Percentiles rank a stretch among this genome's conserved stretches.
These are phyloP conservation scores for Sander lucioperca DNA, from an alignment of 2,113 vertebrate genomes.

Conservation along the genomic window DNA sequence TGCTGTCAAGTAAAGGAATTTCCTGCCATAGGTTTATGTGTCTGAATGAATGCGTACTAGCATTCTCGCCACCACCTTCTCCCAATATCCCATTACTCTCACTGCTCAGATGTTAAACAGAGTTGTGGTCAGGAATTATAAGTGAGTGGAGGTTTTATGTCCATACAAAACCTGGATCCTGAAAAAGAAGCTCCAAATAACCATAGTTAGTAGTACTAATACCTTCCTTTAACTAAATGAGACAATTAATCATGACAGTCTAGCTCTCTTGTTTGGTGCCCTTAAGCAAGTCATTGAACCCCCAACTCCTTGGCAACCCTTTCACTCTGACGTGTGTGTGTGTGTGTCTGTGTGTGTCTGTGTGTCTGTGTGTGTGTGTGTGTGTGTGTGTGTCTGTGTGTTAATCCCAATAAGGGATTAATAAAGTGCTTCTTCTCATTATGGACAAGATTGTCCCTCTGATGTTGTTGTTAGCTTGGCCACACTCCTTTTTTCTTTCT, in stretches of 20 bases:
- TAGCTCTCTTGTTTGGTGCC: too few species aligned
- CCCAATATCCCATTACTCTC: neutral
- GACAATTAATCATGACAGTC: neutral
- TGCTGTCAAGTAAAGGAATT: constrained; percentile 60
- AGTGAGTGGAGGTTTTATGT: constrained; percentile 7
- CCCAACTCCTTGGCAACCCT: too few species aligned
- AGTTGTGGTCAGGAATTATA: constrained; percentile 13
- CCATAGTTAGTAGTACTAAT: neutral
- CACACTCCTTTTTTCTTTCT: neutral
- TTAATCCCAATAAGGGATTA: too few species aligned
- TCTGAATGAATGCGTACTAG: constrained; percentile 21
- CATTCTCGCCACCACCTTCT: constrained; percentile 16
- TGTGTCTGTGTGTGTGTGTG: too few species aligned
- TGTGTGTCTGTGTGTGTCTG: too few species aligned
- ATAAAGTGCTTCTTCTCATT: too few species aligned
- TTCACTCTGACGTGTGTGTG: too few species aligned
- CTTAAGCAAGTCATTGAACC: too few species aligned
- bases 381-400: too few species aligned
- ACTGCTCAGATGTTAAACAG: neutral
- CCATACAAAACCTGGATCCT: neutral
- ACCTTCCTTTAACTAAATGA: neutral
- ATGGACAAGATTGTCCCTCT: neutral
- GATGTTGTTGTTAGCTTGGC: neutral
- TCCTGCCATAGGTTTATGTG: constrained; percentile 10
- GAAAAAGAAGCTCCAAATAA: neutral